These are phyloP conservation scores for Papilio xuthus DNA, from an alignment of 1,140 invertebrate species.

Conservation along the genomic window DNA sequence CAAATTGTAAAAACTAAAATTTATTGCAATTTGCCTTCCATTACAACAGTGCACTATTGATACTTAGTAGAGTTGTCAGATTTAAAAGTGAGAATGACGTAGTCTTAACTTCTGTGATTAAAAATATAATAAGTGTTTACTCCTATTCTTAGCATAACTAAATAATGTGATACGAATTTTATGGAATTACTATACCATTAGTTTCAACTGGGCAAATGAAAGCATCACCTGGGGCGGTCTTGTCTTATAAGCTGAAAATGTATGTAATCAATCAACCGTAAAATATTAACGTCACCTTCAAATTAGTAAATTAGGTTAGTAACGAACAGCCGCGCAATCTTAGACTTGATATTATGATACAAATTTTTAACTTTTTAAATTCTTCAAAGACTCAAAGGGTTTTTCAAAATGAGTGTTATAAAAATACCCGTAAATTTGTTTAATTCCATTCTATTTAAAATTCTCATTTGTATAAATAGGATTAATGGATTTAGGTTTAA, in stretches of 20 bases:
- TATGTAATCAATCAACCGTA: conserved; percentile 34
- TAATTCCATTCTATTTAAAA: neutral
- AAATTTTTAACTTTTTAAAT: neutral
- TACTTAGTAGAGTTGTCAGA: neutral
- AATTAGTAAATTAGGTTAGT: conserved; percentile 2
- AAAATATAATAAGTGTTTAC: neutral
- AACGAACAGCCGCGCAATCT: neutral
- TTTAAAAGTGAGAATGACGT: neutral
- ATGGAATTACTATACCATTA: neutral
- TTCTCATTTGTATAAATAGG: neutral
- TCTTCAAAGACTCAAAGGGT: neutral
- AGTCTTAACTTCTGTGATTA: no score
- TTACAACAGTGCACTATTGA: neutral
- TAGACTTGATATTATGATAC: neutral
- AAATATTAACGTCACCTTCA: conserved; percentile 18
- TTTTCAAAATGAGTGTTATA: neutral
- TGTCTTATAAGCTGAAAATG: conserved; percentile 15
- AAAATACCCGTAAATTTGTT: neutral
- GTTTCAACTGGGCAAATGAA: neutral
- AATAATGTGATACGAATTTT: neutral
- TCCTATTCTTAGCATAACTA: neutral
- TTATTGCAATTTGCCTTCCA: neutral
- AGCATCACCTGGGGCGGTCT: neutral
- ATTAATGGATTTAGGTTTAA: neutral
- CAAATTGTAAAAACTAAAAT: neutral